Evolutionary conservation across 2,113 vertebrate genomes (phyloP).

Genomic region (Podiceps cristatus): DNA sequence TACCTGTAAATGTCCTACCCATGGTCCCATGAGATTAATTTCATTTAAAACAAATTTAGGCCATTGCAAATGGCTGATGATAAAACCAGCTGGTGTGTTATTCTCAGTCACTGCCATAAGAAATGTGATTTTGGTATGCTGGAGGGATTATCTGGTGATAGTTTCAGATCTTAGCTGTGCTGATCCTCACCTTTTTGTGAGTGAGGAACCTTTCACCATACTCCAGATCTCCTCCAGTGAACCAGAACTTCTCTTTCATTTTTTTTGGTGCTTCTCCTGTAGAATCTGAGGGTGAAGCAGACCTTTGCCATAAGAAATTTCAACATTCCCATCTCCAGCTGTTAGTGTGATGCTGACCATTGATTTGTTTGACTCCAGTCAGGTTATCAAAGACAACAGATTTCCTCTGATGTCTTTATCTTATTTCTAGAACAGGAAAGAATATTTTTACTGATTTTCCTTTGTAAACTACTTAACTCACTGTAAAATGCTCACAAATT

Average conservation of each 20-base stretch:
- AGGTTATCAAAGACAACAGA: neutral
- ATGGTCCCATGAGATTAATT: accelerated
- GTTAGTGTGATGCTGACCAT: neutral
- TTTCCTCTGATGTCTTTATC: neutral
- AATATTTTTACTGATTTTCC: neutral
- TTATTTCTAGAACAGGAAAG: neutral
- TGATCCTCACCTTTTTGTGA: neutral
- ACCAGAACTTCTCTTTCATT: neutral
- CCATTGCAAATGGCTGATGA: neutral
- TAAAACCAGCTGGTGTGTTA: neutral
- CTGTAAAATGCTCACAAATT: neutral
- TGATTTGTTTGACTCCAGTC: neutral
- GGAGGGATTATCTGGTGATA: neutral
- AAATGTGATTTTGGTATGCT: neutral
- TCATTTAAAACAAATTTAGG: neutral
- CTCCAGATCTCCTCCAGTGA: neutral
- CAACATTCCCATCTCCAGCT: neutral
- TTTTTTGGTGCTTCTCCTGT: neutral
- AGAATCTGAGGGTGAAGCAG: neutral
- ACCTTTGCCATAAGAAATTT: neutral
- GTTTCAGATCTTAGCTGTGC: neutral
- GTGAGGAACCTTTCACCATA: neutral
- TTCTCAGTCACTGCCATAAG: neutral
- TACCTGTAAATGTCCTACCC: neutral
- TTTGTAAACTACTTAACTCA: neutral